Percentiles rank a stretch among this genome's conserved stretches.
Conservation (phyloP, 2,113 vertebrate genomes). For the Leptosomus discolor region DNA sequence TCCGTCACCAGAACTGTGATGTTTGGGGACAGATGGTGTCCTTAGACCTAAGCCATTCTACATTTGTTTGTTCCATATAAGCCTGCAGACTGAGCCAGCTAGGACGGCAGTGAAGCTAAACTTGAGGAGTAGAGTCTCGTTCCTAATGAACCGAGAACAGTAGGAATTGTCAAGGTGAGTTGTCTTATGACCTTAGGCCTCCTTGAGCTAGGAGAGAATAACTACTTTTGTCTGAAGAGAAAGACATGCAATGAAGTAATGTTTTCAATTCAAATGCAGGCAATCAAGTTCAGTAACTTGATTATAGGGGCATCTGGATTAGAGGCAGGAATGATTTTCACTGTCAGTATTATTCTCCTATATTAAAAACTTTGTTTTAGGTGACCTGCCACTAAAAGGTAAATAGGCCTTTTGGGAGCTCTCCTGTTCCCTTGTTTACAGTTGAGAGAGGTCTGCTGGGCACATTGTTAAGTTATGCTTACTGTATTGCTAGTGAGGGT, state of each 20-base stretch:
- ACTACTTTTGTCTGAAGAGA: neutral
- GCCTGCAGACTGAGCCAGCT: neutral
- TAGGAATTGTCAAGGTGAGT: neutral
- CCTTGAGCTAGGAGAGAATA: neutral
- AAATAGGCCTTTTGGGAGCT: neutral
- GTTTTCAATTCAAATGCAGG: neutral
- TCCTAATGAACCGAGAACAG: neutral
- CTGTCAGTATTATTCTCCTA: neutral
- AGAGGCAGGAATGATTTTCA: neutral
- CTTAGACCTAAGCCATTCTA: neutral
- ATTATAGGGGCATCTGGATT: neutral
- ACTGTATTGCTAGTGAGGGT: neutral
- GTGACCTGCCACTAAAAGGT: neutral
- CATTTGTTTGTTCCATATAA: neutral
- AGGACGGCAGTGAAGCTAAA: neutral
- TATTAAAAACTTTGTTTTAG: neutral
- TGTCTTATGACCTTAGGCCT: neutral
- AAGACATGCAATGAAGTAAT: fast-evolving
- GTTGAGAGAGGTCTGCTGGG: neutral
- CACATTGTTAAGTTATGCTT: neutral
- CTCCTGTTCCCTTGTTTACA: neutral
- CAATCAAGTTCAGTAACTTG: neutral
- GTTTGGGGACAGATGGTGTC: neutral
- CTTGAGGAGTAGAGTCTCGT: neutral
- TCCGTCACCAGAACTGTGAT: neutral